Percentiles rank a stretch among this genome's conserved stretches.
phyloP scores from a whole-genome alignment of 2,888 invertebrate genomes.

The Morpho achilles region DNA sequence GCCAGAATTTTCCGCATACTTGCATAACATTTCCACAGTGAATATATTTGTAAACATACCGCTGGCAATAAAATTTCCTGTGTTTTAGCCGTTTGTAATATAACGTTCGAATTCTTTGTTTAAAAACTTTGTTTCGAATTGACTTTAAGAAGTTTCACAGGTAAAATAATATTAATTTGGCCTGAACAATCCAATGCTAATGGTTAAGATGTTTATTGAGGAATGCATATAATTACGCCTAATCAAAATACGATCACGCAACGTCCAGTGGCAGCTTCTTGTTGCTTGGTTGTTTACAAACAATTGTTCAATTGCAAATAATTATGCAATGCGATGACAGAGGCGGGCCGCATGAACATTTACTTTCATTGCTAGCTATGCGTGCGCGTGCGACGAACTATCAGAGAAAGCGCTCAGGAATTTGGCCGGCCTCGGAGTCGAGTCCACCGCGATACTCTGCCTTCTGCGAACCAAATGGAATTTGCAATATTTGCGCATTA shows the following conservation, averaged over 20 bases:
- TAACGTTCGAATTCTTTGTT: not conserved
- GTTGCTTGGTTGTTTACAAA: slow-evolving; percentile 70
- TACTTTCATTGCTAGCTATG: slow-evolving; percentile 70
- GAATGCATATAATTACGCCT: slow-evolving; percentile 27
- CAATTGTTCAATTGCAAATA: slow-evolving; percentile 68
- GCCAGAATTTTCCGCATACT: slow-evolving; percentile 39
- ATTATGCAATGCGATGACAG: slow-evolving; percentile 75
- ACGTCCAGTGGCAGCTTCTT: slow-evolving; percentile 49
- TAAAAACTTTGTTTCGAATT: not conserved
- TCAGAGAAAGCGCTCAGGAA: slow-evolving; percentile 76
- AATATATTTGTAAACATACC: slow-evolving; percentile 13
- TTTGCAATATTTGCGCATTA: slow-evolving; percentile 19
- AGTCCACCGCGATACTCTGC: slow-evolving; percentile 20
- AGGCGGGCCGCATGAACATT: slow-evolving; percentile 51
- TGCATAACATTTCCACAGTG: slow-evolving; percentile 17
- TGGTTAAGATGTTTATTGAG: slow-evolving; percentile 6
- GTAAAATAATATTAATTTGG: slow-evolving; percentile 12
- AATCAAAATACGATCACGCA: slow-evolving; percentile 64
- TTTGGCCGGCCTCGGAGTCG: slow-evolving; percentile 51
- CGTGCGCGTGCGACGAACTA: slow-evolving; percentile 38
- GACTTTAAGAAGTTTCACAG: slow-evolving; percentile 7
- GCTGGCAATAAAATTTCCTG: slow-evolving; percentile 9
- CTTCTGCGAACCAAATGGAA: slow-evolving; percentile 15
- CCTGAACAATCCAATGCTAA: slow-evolving; percentile 6
- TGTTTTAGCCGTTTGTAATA: slow-evolving; percentile 3